A percentile compares a stretch with the other conserved stretches of the same genome.
These are phyloP conservation scores for Cettia cetti DNA, from an alignment of 2,113 vertebrate species.

Conservation along the genomic window DNA sequence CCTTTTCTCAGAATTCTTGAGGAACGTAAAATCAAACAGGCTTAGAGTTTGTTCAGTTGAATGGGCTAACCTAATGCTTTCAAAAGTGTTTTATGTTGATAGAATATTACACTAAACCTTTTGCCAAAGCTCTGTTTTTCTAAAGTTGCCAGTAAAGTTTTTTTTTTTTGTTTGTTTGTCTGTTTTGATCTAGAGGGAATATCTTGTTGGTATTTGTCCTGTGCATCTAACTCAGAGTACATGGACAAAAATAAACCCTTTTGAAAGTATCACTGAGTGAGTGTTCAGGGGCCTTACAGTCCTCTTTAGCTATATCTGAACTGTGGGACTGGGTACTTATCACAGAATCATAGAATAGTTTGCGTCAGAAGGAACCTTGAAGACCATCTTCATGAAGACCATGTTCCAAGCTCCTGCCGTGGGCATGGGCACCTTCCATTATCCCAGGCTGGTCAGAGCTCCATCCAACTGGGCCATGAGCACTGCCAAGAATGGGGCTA, in stretches of 20 bases:
- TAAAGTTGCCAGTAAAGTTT: not conserved
- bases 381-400: not conserved
- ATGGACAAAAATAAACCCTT: not conserved
- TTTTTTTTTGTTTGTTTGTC: not conserved
- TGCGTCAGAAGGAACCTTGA: not conserved
- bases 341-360: not conserved
- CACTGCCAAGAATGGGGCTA: rapidly evolving
- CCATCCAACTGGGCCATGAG: not conserved
- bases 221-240: not conserved
- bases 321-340: not conserved
- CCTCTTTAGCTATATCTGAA: not conserved
- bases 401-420: not conserved
- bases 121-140: not conserved
- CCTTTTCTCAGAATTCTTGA: not conserved
- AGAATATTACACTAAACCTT: not conserved
- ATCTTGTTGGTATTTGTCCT: not conserved
- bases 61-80: not conserved
- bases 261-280: not conserved
- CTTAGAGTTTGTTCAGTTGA: not conserved
- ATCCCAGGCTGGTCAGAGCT: not conserved
- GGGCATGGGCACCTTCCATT: not conserved
- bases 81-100: not conserved
- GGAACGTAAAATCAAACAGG: rapidly evolving
- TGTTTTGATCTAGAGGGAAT: not conserved
- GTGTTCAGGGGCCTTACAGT: not conserved